Evolutionary conservation across 2,797 vertebrate genomes (phyloP), one percentile per base, ranked within the genome.

Genomic region (Emys orbicularis): DNA sequence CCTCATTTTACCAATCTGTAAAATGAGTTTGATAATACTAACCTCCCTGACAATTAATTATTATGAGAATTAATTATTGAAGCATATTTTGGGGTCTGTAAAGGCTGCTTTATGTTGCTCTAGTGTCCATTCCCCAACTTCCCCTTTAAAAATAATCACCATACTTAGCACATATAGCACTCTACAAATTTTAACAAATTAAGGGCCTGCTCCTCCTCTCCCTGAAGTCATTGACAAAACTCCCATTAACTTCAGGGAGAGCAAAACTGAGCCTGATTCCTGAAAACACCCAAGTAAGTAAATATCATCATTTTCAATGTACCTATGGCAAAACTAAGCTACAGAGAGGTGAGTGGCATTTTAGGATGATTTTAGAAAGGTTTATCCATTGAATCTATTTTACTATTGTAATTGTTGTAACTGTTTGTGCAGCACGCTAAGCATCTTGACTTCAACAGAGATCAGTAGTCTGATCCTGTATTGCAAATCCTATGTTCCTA

Each of bases 51-150:
- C n/a, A 18, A 47, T 23, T 19, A 16, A 54, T 54, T 1, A 6
- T 50, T 12, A 12, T 2, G 13, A 34, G 25, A 52, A 7, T 23
- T 11, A 0, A 12, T n/a, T 47, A 44, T 29, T 56, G 34, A 27
- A 3, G 23, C 6, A 5, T 47, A 2, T 23, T 21, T 50, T 5
- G 4, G 2, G 10, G 56, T 4, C 8, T 7, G 1, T 9, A 23
- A 11, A 2, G 6, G 5, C 3, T 0, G 8, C 72, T 12, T 34
- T 18, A 34, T 5, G 80, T 31, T 11, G 57, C 68, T 49, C 5
- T 23, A 1, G 59, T 8, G 41, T 9, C 37, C 49, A 0, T 3
- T 19, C 13, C 12, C 61, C 49, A 23, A 0, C 0, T 1, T 6
- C 2, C 4, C 19, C 49, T 41, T 6, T 19, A 34, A 27, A 49